Conservation (phyloP, 2,797 vertebrate genomes). For the Xiphophorus birchmanni region DNA sequence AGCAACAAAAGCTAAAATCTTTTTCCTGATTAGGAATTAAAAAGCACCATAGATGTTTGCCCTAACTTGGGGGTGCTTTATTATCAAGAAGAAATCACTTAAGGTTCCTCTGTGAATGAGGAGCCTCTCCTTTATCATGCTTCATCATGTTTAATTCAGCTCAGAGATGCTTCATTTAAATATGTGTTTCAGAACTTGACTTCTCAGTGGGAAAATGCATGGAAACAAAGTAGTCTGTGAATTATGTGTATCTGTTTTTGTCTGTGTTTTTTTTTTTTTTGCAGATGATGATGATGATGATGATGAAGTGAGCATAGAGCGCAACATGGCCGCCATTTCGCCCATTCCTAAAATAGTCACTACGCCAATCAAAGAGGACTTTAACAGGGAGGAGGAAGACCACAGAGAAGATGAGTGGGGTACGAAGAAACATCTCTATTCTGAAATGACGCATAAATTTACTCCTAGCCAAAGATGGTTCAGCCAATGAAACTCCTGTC, state of each 20-base stretch:
- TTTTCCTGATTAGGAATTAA: neutral
- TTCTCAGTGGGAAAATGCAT: neutral
- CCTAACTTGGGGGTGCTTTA: neutral
- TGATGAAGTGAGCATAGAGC: conserved; percentile 64
- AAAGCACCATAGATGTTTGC: neutral
- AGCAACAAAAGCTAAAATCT: neutral
- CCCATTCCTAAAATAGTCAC: conserved; percentile 81
- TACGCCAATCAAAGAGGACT: conserved; percentile 78
- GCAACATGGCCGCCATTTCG: conserved; percentile 63
- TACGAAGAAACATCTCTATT: conserved; percentile 31
- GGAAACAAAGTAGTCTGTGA: neutral
- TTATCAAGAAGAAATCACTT: neutral
- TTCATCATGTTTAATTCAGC: neutral
- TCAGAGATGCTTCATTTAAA: neutral
- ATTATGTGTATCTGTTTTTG: neutral
- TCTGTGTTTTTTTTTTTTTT: neutral
- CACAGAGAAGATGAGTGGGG: conserved; percentile 72
- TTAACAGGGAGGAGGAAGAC: conserved; percentile 65
- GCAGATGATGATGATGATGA: conserved; percentile 43
- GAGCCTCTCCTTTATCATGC: neutral
- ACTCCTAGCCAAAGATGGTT: neutral
- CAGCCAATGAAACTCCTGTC: neutral
- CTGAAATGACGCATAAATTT: neutral
- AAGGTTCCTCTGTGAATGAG: neutral
- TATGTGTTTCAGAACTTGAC: neutral